Evolutionary conservation across 2,113 vertebrate species (phyloP).

Genomic region (Psammodynastes pulverulentus): DNA sequence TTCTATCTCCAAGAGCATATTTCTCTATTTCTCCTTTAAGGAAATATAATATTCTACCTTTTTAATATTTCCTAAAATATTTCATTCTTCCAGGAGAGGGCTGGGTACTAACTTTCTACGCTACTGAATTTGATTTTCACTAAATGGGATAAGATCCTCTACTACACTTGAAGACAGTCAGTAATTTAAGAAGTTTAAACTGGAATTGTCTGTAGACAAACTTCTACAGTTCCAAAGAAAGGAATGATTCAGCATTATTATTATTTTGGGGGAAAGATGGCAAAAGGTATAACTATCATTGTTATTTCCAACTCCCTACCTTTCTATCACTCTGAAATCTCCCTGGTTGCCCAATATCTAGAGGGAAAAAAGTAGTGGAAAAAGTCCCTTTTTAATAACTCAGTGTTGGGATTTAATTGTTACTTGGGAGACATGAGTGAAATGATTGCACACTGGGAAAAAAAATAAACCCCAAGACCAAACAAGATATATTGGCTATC

Average conservation of each 20-base stretch:
- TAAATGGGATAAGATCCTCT: not conserved
- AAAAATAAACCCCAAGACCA: not conserved
- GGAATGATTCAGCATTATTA: not conserved
- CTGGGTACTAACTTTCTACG: too few relatives aligned
- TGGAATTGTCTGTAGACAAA: not conserved
- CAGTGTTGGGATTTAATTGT: not conserved
- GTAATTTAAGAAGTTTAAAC: not conserved
- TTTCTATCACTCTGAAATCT: not conserved
- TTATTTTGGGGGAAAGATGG: not conserved
- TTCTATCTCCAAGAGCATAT: too few relatives aligned
- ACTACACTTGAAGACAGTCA: not conserved
- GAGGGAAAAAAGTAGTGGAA: not conserved
- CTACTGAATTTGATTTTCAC: not conserved
- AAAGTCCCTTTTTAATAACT: not conserved
- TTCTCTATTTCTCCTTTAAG: too few relatives aligned
- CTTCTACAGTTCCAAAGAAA: not conserved
- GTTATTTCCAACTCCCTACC: not conserved
- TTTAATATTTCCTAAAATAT: too few relatives aligned
- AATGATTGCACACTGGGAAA: not conserved
- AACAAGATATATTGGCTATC: not conserved
- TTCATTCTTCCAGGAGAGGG: too few relatives aligned
- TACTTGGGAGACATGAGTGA: not conserved
- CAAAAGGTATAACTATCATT: not conserved
- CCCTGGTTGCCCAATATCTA: not conserved
- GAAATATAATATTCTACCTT: too few relatives aligned